Percentiles rank a stretch among this genome's conserved stretches.
Evolutionary conservation across 2,888 invertebrate species (phyloP).

Genomic region (Zhuqinia jingwanae): DNA sequence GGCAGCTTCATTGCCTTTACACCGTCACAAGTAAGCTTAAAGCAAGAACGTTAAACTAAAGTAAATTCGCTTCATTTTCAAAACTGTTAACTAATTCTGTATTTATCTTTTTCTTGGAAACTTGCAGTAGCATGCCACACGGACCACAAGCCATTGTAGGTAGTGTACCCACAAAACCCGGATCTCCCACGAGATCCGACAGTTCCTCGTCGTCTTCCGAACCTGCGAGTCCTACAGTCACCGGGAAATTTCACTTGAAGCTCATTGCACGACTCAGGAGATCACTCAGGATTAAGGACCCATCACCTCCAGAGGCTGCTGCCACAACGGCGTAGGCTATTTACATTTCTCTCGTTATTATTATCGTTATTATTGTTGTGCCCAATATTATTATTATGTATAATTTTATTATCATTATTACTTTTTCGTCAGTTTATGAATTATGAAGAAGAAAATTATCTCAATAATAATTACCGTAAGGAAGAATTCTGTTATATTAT

Average conservation of each 20-base stretch:
- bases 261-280: conserved; percentile 74
- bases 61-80: neutral
- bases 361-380: conserved; percentile 8
- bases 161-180: conserved; percentile 62
- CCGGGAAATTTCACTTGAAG: conserved; percentile 75
- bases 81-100: neutral
- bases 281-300: conserved; percentile 76
- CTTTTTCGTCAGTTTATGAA: neutral
- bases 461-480: neutral
- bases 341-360: neutral
- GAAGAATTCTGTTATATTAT: conserved; percentile 15
- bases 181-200: conserved; percentile 70
- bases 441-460: neutral
- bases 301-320: conserved; percentile 66
- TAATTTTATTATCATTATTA: conserved; percentile 1
- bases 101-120: no score
- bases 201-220: conserved; percentile 76
- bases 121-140: conserved; percentile 72
- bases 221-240: conserved; percentile 63
- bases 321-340: conserved; percentile 51
- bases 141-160: conserved; percentile 65
- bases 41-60: conserved; percentile 3
- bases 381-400: neutral
- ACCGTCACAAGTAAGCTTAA: conserved; percentile 73
- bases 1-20: conserved; percentile 65